Evolutionary conservation across 1,140 invertebrate genomes (phyloP).

Genomic region (Arion vulgaris): DNA sequence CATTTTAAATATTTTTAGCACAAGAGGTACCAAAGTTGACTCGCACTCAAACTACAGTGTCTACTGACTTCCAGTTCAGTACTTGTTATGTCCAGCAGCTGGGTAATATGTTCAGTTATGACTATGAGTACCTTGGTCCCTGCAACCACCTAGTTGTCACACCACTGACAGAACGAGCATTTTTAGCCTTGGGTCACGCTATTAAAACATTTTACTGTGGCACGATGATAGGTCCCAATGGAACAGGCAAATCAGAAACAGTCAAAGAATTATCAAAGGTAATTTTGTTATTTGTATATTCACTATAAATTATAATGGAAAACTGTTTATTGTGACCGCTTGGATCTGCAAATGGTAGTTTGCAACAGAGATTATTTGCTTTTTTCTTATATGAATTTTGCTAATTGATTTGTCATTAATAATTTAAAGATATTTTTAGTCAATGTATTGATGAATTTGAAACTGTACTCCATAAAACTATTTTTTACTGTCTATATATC

Average conservation of each 20-base stretch:
- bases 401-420: too few relatives aligned
- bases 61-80: conserved; percentile 66
- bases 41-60: conserved; percentile 62
- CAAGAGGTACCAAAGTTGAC: conserved; percentile 51
- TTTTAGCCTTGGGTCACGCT: conserved; percentile 65
- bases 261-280: conserved; percentile 67
- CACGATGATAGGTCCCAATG: conserved; percentile 63
- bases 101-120: conserved; percentile 63
- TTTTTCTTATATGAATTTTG: too few relatives aligned
- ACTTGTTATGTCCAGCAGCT: conserved; percentile 65
- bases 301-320: background rate
- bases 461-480: too few relatives aligned
- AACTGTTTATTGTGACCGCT: background rate
- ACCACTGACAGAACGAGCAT: conserved; percentile 67
- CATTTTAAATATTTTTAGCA: conserved; percentile 30
- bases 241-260: conserved; percentile 70
- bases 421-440: too few relatives aligned
- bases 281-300: background rate
- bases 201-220: conserved; percentile 67
- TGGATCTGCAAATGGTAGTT: background rate
- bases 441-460: too few relatives aligned
- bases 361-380: too few relatives aligned
- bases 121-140: conserved; percentile 70
- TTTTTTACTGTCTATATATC: too few relatives aligned
- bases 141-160: conserved; percentile 58